Conservation (phyloP, 2,888 invertebrate genomes). For the Hyalella azteca region DNA sequence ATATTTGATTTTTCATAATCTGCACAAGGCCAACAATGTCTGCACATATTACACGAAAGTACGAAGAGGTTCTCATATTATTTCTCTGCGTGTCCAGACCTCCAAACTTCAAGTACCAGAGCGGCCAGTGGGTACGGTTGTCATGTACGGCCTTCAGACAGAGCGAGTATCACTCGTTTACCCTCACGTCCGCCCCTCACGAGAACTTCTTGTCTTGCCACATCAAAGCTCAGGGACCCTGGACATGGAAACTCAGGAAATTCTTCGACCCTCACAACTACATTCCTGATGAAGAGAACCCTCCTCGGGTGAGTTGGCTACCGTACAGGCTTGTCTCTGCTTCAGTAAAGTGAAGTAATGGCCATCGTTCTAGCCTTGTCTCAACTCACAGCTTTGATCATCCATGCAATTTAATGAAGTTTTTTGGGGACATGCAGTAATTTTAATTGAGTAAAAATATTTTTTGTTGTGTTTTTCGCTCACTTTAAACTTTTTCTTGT, state of each 20-base stretch:
- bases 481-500: too few relatives aligned
- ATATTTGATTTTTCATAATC: not conserved
- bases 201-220: conserved; percentile 93
- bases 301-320: conserved; percentile 50
- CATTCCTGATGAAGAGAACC: conserved; percentile 58
- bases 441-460: too few relatives aligned
- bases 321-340: not conserved
- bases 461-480: too few relatives aligned
- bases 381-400: too few relatives aligned
- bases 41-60: too few relatives aligned
- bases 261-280: conserved; percentile 62
- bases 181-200: conserved; percentile 93
- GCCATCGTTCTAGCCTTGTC: too few relatives aligned
- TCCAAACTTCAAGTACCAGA: conserved; percentile 78
- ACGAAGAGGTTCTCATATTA: too few relatives aligned
- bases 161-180: conserved; percentile 93
- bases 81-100: too few relatives aligned
- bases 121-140: conserved; percentile 90
- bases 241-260: conserved; percentile 96
- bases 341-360: too few relatives aligned
- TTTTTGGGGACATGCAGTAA: too few relatives aligned
- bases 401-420: too few relatives aligned
- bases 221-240: conserved; percentile 89
- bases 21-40: too few relatives aligned
- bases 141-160: conserved; percentile 88